Evolutionary conservation across 2,797 vertebrate genomes (phyloP).

Genomic region (Naso thynnoides): DNA sequence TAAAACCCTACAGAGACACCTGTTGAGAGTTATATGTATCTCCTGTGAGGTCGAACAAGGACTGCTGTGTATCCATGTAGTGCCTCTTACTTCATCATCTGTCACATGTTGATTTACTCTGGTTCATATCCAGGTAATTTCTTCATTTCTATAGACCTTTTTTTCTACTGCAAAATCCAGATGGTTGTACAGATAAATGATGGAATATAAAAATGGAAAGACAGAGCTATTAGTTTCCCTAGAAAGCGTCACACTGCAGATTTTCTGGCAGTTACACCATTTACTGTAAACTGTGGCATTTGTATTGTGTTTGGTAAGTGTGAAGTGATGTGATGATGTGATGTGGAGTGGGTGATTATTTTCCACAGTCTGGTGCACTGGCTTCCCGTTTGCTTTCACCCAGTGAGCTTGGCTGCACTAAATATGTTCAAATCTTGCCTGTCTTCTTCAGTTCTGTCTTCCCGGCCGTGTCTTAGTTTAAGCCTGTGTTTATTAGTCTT

Average conservation of each 20-base stretch:
- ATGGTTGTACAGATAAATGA: slow-evolving; percentile 42
- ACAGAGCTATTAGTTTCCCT: slow-evolving; percentile 22
- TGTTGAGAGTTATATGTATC: slow-evolving; percentile 53
- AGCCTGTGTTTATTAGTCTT: slow-evolving; percentile 73
- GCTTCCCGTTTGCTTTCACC: slow-evolving; percentile 48
- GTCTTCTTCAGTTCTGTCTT: slow-evolving; percentile 42
- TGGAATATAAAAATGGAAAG: slow-evolving; percentile 42
- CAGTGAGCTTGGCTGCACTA: slow-evolving; percentile 8
- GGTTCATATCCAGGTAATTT: slow-evolving; percentile 44
- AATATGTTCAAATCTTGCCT: slow-evolving; percentile 43
- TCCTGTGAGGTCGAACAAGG: slow-evolving; percentile 64
- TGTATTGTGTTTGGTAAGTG: slow-evolving; percentile 43
- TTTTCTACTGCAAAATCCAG: slow-evolving; percentile 8
- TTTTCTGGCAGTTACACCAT: slow-evolving; percentile 43
- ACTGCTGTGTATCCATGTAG: slow-evolving; percentile 42
- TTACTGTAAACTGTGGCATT: slow-evolving; percentile 39
- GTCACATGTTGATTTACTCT: slow-evolving; percentile 53
- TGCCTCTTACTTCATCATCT: slow-evolving; percentile 51
- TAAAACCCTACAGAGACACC: slow-evolving; percentile 46
- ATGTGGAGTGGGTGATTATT: slow-evolving; percentile 53
- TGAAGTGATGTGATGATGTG: slow-evolving; percentile 49
- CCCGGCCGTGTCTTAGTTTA: slow-evolving; percentile 61
- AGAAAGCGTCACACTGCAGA: slow-evolving; percentile 16
- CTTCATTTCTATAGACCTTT: slow-evolving; percentile 13
- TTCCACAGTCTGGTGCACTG: slow-evolving; percentile 45